Evolutionary conservation across 2,797 vertebrate species (phyloP).

Genomic region (Pitangus sulphuratus): DNA sequence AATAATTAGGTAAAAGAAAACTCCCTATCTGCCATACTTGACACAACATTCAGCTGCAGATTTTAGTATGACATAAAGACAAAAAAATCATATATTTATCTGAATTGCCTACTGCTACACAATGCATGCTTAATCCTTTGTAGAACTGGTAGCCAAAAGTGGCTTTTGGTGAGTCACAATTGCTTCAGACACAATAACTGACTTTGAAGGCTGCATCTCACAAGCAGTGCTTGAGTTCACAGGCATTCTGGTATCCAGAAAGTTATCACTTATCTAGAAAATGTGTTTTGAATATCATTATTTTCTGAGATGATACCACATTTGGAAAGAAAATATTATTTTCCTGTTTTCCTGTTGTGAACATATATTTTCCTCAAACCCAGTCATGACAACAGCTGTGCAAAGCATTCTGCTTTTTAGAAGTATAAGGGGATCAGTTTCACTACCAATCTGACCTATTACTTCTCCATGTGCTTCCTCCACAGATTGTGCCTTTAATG

Average conservation of each 20-base stretch:
- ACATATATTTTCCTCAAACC: not conserved
- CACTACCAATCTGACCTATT: not conserved
- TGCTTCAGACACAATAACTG: not conserved
- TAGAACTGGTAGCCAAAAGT: not conserved
- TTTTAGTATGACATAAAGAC: not conserved
- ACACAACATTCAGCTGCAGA: not conserved
- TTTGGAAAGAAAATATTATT: not conserved
- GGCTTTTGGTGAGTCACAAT: not conserved
- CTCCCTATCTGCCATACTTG: fast-evolving
- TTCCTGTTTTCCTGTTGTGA: not conserved
- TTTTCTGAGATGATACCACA: not conserved
- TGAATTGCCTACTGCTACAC: not conserved
- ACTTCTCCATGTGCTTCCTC: not conserved
- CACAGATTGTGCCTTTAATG: not conserved
- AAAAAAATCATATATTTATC: not conserved
- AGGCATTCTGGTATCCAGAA: not conserved
- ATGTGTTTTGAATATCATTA: not conserved
- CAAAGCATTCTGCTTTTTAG: not conserved
- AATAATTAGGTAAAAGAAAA: not conserved
- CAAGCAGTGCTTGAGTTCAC: not conserved
- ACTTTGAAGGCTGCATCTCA: not conserved
- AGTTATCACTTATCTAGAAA: not conserved
- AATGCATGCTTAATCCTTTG: not conserved
- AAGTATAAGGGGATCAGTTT: not conserved
- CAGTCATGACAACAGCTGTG: not conserved